Conservation (phyloP, 2,888 invertebrate genomes). For the Polydrusus cervinus region DNA sequence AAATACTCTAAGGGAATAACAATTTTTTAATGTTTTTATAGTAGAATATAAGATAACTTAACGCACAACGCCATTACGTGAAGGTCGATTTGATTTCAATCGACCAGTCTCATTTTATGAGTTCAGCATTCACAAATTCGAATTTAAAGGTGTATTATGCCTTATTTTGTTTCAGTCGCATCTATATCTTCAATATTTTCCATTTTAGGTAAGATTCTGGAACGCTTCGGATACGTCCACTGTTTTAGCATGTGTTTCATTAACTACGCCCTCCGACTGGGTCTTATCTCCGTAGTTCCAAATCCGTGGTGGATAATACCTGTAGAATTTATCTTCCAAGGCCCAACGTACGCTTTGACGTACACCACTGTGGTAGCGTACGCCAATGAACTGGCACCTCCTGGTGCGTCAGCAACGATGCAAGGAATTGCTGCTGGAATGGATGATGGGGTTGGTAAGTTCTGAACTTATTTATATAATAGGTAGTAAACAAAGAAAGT, state of each 20-base stretch:
- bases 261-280: conserved; percentile 84
- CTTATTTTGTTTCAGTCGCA: too few species aligned
- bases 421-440: conserved; percentile 92
- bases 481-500: too few species aligned
- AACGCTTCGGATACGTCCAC: conserved; percentile 84
- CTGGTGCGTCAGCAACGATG: conserved; percentile 85
- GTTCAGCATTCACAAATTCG: too few species aligned
- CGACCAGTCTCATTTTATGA: too few species aligned
- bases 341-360: conserved; percentile 90
- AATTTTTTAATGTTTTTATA: too few species aligned
- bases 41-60: too few species aligned
- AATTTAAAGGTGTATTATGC: too few species aligned
- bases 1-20: too few species aligned
- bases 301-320: conserved; percentile 89
- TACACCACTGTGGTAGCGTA: conserved; percentile 86
- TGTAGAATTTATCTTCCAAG: conserved; percentile 87
- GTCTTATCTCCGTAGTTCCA: conserved; percentile 83
- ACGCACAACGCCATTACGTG: too few species aligned
- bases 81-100: too few species aligned
- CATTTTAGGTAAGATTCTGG: conserved; percentile 82
- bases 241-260: conserved; percentile 86
- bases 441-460: conserved; percentile 87
- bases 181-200: too few species aligned
- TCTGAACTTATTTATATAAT: neutral
- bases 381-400: conserved; percentile 74